Base-by-base conservation (phyloP, 2,888 invertebrate genomes). In the Neria commutata region DNA sequence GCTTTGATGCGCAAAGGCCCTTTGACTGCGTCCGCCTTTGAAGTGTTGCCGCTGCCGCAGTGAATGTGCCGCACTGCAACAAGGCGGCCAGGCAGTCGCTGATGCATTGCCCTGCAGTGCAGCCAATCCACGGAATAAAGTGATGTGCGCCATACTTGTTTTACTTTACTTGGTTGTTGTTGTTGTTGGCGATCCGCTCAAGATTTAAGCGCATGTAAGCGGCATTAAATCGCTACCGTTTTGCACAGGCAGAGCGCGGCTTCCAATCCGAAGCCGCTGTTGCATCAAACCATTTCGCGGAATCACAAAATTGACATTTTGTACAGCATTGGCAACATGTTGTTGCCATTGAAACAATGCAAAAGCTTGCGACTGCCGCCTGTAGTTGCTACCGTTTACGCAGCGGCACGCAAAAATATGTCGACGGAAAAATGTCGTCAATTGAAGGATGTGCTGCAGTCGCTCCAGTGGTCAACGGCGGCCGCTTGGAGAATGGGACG, bases 221-320 rank as follows among this genome's bases (percentile, higher is more conserved):
- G 29, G 6, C 6, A 11, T 29, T 29, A 6, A 11, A 11, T 29
- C 11, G 29, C 29, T 29, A 29, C 29, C 11, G 29, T 29, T 29
- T 29, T 29, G 11, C 29, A 29, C 29, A 29, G 11, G 11, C 11
- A 6, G 29, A 6, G 11, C 11, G 29, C 6, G 29, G 6, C 29
- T 29, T 6, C 6, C 6, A 29, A 11, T 29, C 6, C 29, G 29
- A 6, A 6, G 29, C 29, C 29, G 11, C 29, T 8, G 29, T 29
- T 11, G 29, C 42, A 42, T 42, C 42, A 42, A 21, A 3, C 17
- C 63, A 63, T 70, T 75, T 77, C 77, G 78, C 65, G 78, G 78
- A 77, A 77, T 77, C 77, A 75, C 70, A 75, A 74, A 76, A 76
- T 77, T 77, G 77, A 78, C 77, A 76, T 74, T 75, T 72, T 65